Evolutionary conservation across 2,797 vertebrate genomes (phyloP), one percentile per base, ranked within the genome.

Genomic region (Acipenser oxyrinchus): DNA sequence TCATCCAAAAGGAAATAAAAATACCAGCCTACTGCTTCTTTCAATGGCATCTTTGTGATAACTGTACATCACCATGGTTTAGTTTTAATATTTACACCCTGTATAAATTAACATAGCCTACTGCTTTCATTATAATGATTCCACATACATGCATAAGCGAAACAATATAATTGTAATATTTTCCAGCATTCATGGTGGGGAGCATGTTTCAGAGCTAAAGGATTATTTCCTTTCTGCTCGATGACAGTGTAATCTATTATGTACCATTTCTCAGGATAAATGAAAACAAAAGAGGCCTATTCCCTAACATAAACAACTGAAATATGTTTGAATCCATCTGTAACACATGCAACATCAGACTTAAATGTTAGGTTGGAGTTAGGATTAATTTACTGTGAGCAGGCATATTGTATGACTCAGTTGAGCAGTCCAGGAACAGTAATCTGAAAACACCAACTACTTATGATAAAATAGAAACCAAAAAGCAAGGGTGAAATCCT

Each of bases 221-320:
- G 67, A 62, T 62, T 62, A 62, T 23, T 58, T 66, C 71, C 65
- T 71, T 75, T 74, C 71, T 70, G 69, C 66, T 66, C 72, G 70
- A 76, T 74, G 77, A 70, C 75, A 66, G 74, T 64, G 71, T 72
- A 75, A 75, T 77, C 71, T 72, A 76, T 74, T 78, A 72, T 60
- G 72, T 73, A 67, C 65, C 48, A 61, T 64, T 76, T 63, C 70
- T 70, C 74, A 72, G 72, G 72, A 73, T 71, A 71, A n/a, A 72
- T 67, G 67, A 57, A 72, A 63, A 71, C 48, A 67, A 75, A 75
- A 68, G 69, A 57, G 49, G n/a, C 57, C 68, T 69, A 60, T 60
- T 66, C 68, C 59, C 60, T 23, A n/a, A 37, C n/a, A 62, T 12
- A 58, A 58, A 53, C 8, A 53, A 9, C 13, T 58, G 5, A 10